phyloP scores from a whole-genome alignment of 1,140 invertebrate species.

The Diorhabda carinulata region DNA sequence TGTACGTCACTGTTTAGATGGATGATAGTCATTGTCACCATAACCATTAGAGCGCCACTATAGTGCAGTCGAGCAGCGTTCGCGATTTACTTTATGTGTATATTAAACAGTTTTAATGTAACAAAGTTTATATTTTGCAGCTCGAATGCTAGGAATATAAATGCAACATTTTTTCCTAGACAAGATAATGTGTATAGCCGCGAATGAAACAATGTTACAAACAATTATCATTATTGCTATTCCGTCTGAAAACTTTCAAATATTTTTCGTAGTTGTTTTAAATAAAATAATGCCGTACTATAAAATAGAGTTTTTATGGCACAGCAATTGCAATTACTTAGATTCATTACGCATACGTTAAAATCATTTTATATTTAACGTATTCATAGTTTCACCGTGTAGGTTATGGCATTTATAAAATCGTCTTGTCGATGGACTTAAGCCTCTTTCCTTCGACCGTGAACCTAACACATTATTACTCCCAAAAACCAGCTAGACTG shows the following conservation, averaged over 20 bases:
- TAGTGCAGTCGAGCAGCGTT: slow-evolving; percentile 17
- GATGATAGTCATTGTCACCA: slow-evolving; percentile 25
- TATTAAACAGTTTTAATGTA: slow-evolving; percentile 42
- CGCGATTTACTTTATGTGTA: slow-evolving; percentile 40
- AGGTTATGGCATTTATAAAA: background rate
- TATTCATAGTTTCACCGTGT: background rate
- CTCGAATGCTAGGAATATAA: slow-evolving; percentile 37
- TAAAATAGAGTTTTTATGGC: too few species aligned
- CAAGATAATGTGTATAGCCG: slow-evolving; percentile 10
- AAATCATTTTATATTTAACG: too few species aligned
- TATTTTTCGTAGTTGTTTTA: background rate
- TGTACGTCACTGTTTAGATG: slow-evolving; percentile 5
- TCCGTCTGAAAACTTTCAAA: background rate
- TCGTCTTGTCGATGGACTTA: background rate
- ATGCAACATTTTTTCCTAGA: slow-evolving; percentile 30
- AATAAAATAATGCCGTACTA: too few species aligned
- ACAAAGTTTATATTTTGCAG: slow-evolving; percentile 39
- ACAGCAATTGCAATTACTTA: too few species aligned
- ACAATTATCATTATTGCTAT: slow-evolving; percentile 6
- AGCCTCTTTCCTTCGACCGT: slow-evolving; percentile 1
- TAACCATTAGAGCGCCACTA: slow-evolving; percentile 23
- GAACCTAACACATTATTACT: background rate
- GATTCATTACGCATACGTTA: too few species aligned
- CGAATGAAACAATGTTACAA: slow-evolving; percentile 11
- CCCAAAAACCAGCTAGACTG: slow-evolving; percentile 1